A percentile compares a stretch with the other conserved stretches of the same genome.
These are phyloP conservation scores for Heterodera carotae DNA, from an alignment of 1,140 invertebrate genomes.

Conservation along the genomic window DNA sequence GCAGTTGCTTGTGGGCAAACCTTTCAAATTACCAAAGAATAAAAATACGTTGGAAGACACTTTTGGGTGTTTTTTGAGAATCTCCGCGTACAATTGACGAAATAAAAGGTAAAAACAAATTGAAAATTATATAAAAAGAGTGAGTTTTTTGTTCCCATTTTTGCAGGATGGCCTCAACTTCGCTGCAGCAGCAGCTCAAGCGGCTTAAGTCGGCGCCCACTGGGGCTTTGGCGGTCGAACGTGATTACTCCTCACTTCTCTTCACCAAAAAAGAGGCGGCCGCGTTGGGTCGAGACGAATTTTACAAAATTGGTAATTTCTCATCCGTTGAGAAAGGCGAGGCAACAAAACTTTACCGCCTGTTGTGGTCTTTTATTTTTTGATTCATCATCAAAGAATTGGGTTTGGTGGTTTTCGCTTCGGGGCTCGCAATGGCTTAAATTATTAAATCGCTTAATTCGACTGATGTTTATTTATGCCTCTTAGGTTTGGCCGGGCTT, in stretches of 20 bases:
- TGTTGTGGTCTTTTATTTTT: not conserved
- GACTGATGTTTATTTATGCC: not conserved
- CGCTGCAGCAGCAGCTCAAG: constrained; percentile 38
- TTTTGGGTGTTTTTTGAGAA: too few relatives aligned
- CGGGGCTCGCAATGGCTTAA: too few relatives aligned
- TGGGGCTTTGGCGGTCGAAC: constrained; percentile 41
- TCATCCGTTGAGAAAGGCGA: not conserved
- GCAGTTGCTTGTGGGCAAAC: not conserved
- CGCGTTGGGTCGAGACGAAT: constrained; percentile 37
- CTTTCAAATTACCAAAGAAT: not conserved
- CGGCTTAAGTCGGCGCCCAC: constrained; percentile 37
- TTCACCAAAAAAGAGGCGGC: constrained; percentile 51
- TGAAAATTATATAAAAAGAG: too few relatives aligned
- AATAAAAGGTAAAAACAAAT: too few relatives aligned
- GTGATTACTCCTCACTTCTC: constrained; percentile 37
- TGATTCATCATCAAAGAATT: not conserved
- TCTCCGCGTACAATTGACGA: too few relatives aligned
- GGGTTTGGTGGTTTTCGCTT: too few relatives aligned
- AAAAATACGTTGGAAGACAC: too few relatives aligned
- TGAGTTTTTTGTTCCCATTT: too few relatives aligned
- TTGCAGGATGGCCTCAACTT: constrained; percentile 21
- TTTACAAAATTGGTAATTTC: constrained; percentile 47
- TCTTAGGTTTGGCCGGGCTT: constrained; percentile 44
- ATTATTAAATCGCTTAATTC: too few relatives aligned
- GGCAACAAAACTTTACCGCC: too few relatives aligned